These are phyloP conservation scores for Drymonia ruficornis DNA, from an alignment of 2,888 invertebrate species.

Conservation along the genomic window DNA sequence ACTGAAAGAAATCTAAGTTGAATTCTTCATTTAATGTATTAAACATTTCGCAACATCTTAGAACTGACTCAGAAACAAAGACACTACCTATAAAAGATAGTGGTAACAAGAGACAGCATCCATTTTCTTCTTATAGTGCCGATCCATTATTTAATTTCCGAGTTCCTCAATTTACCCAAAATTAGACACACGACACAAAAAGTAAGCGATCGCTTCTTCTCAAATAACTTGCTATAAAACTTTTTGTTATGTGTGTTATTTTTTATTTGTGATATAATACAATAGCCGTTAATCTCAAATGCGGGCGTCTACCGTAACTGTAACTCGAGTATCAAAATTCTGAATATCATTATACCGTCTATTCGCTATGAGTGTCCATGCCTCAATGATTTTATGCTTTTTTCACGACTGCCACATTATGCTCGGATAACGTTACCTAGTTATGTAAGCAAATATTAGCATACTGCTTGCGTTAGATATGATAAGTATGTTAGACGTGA, in stretches of 20 bases:
- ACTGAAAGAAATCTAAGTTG: no score
- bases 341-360: conserved; percentile 21
- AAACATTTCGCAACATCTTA: no score
- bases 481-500: conserved; percentile 3
- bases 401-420: conserved; percentile 40
- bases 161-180: no score
- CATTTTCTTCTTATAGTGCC: no score
- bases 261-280: neutral
- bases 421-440: conserved; percentile 43
- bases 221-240: neutral
- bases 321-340: conserved; percentile 18
- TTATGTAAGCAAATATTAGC: conserved; percentile 40
- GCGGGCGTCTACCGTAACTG: conserved; percentile 29
- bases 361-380: conserved; percentile 35
- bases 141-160: no score
- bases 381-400: conserved; percentile 32
- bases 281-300: conserved; percentile 12
- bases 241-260: neutral
- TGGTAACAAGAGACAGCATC: no score
- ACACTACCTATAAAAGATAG: no score
- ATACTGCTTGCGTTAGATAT: conserved; percentile 1
- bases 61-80: no score
- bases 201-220: neutral
- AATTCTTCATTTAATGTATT: no score
- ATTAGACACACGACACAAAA: neutral